These are phyloP conservation scores for Mythimna albipuncta DNA, from an alignment of 2,888 invertebrate species.

Conservation along the genomic window DNA sequence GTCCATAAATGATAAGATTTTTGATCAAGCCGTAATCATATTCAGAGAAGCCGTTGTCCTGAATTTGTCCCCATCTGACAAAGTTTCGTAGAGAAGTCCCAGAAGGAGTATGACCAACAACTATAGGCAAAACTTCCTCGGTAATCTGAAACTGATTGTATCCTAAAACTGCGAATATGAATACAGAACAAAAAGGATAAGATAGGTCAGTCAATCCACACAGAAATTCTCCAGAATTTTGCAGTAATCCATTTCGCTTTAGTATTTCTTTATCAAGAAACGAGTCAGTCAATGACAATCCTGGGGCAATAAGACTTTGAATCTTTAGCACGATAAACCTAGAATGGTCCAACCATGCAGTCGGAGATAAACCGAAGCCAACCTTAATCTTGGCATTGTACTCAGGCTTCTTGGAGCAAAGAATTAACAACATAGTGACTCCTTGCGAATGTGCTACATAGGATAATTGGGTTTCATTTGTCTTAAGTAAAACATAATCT, in stretches of 20 bases:
- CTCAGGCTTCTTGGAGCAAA: slow-evolving; percentile 67
- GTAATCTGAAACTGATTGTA: slow-evolving; percentile 67
- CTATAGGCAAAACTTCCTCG: slow-evolving; percentile 58
- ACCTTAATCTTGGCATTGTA: slow-evolving; percentile 70
- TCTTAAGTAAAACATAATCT: slow-evolving; percentile 67
- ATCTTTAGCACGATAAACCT: slow-evolving; percentile 59
- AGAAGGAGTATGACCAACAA: slow-evolving; percentile 66
- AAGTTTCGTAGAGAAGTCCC: slow-evolving; percentile 70
- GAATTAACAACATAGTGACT: slow-evolving; percentile 55
- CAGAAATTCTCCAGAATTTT: slow-evolving; percentile 47
- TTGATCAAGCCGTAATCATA: slow-evolving; percentile 60
- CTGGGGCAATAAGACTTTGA: slow-evolving; percentile 51
- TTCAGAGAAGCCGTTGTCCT: slow-evolving; percentile 66
- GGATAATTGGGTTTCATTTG: slow-evolving; percentile 58
- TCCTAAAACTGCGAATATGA: slow-evolving; percentile 66
- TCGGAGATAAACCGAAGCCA: slow-evolving; percentile 68
- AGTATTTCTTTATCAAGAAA: slow-evolving; percentile 60
- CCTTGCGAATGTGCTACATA: slow-evolving; percentile 72
- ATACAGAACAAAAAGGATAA: slow-evolving; percentile 64
- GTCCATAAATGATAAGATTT: slow-evolving; percentile 62
- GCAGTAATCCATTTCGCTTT: slow-evolving; percentile 47
- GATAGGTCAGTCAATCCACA: slow-evolving; percentile 60
- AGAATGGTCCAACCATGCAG: slow-evolving; percentile 62
- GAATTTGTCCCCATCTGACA: slow-evolving; percentile 68
- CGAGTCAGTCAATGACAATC: slow-evolving; percentile 21